Base-by-base conservation (phyloP, 2,888 invertebrate species). In the Anthoptus insignis region DNA sequence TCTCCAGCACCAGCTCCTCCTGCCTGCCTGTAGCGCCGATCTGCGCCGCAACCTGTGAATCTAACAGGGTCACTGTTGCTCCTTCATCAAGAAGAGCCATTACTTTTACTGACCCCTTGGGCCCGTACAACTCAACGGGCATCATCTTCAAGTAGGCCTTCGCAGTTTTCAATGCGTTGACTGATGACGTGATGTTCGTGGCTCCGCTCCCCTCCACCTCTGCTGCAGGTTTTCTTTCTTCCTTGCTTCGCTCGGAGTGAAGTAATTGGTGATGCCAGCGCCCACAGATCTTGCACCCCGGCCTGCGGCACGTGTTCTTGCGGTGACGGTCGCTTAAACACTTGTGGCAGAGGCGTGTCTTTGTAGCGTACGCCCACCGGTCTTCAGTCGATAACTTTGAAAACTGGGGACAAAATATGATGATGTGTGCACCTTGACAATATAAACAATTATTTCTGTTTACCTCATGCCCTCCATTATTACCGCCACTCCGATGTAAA, bases 41-140 rank as follows among this genome's bases (percentile, higher is more conserved):
- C 21, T 54, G 14, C 14, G 16, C 16, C 21, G 37, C 54, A 1
- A 54, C 37, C 14, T 27, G 13, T 19, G 32, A 21, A 19, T 54
- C 54, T 19, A 54, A 19, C 16, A 54, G 13, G 3, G 54, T 13
- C 9, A 54, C 54, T 1, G 54, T 34, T 6, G 54, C 34, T 3
- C 54, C 34, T 37, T 54, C 54, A 19, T 54, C 54, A 19, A 54
- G 13, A 3, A 54, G 34, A 13, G 54, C 54, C 13, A 54, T 19
- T 34, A 53, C 16, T 8, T 53, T 27, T 11, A 53, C 0, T 13
- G 52, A n/a, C 24, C 52, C 52, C 16, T 29, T 29, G 6, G 52
- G 32, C 14, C 52, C 32, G 32, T 27, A 53, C n/a, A 53, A 19
- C 6, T 53, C 29, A 2, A 53, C 52, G 9, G 52, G 52, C 2